These are phyloP conservation scores for Apostichopus leukothele DNA, from an alignment of 53 echinoderm and acorn worm genomes.

Conservation along the genomic window DNA sequence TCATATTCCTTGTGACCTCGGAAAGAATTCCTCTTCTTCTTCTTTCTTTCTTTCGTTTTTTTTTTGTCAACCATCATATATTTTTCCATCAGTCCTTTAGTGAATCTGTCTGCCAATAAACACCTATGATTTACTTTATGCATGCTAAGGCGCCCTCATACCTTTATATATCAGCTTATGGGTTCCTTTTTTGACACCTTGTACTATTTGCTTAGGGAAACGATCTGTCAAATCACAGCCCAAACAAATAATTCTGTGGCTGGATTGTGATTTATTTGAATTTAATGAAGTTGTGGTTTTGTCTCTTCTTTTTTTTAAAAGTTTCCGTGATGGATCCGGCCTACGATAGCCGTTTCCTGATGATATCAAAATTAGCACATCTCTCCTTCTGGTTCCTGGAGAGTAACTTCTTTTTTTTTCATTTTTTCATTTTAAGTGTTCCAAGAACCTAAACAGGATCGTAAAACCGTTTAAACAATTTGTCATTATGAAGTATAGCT, in stretches of 20 bases:
- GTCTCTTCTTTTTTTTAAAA: neutral
- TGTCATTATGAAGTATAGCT: conserved; percentile 17
- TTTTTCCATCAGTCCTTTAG: neutral
- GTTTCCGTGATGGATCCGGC: neutral
- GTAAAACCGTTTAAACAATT: conserved; percentile 47
- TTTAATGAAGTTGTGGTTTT: conserved; percentile 43
- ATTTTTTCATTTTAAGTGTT: neutral
- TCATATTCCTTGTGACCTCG: neutral
- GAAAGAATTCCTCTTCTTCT: neutral
- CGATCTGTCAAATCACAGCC: neutral
- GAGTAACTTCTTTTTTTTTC: too few species aligned
- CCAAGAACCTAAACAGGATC: conserved; percentile 28
- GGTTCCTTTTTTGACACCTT: conserved; percentile 28
- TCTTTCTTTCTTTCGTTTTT: neutral
- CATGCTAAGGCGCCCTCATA: neutral
- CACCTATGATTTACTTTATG: neutral
- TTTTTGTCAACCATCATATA: neutral
- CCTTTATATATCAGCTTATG: neutral
- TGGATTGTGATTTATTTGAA: conserved; percentile 42
- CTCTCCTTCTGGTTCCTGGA: neutral
- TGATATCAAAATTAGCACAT: conserved; percentile 19
- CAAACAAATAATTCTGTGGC: conserved; percentile 25
- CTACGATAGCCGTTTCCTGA: neutral
- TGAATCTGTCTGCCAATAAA: conserved; percentile 11
- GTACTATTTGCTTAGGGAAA: conserved; percentile 33